phyloP scores from a whole-genome alignment of 1,140 invertebrate genomes.

The Euglossa dilemma region DNA sequence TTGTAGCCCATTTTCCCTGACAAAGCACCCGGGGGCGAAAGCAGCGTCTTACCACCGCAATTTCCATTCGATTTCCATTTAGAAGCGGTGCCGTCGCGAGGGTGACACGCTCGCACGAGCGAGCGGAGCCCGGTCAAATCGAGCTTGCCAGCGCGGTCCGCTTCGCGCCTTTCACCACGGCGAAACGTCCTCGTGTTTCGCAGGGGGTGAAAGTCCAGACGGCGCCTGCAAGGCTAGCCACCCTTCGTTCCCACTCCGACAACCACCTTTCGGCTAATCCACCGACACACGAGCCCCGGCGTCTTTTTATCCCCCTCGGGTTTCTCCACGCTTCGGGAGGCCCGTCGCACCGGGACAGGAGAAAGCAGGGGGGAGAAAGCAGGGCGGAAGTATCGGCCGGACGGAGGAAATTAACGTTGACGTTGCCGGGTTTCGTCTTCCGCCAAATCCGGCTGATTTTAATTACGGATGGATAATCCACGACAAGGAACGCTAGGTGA shows the following conservation, averaged over 20 bases:
- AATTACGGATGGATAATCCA: background rate
- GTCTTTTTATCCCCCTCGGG: slow-evolving; percentile 16
- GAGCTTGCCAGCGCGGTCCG: background rate
- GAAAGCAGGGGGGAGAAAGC: background rate
- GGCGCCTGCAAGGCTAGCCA: slow-evolving; percentile 40
- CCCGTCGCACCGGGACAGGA: background rate
- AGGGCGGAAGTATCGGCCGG: background rate
- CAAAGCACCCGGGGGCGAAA: background rate
- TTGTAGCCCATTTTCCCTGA: background rate
- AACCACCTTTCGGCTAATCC: slow-evolving; percentile 56
- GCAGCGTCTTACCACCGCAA: background rate
- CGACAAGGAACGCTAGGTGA: background rate
- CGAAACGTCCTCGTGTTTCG: slow-evolving; percentile 7
- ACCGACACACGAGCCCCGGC: slow-evolving; percentile 15
- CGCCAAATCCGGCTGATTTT: background rate
- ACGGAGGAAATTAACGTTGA: slow-evolving; percentile 7
- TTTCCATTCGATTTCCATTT: slow-evolving; percentile 11
- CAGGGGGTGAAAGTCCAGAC: slow-evolving; percentile 56
- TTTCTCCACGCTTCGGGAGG: slow-evolving; percentile 12
- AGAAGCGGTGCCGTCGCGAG: background rate
- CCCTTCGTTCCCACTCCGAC: slow-evolving; percentile 40
- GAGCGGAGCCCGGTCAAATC: background rate
- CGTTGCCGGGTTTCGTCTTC: background rate
- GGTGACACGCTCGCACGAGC: slow-evolving; percentile 3
- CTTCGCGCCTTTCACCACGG: slow-evolving; percentile 35